phyloP scores from a whole-genome alignment of 2,113 vertebrate genomes.

The Numenius arquata region DNA sequence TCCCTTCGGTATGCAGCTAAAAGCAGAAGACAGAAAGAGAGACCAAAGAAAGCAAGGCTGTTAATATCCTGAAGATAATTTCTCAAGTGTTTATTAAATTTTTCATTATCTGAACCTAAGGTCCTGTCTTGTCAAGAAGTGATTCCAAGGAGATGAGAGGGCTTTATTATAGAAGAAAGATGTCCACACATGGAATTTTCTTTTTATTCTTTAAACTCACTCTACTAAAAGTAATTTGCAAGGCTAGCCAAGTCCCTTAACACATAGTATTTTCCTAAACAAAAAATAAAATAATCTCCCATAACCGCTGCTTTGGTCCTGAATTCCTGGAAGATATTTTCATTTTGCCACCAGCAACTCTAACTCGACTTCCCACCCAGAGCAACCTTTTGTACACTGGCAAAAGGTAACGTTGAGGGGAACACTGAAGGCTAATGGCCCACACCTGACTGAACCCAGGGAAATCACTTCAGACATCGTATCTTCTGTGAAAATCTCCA shows the following conservation, averaged over 20 bases:
- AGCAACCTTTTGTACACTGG: not conserved
- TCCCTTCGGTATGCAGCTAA: not conserved
- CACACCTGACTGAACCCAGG: not conserved
- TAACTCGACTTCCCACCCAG: not conserved
- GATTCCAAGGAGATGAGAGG: not conserved
- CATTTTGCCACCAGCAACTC: not conserved
- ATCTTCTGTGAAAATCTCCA: not conserved
- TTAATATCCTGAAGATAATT: not conserved
- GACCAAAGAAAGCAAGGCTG: not conserved
- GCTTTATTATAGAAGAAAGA: not conserved
- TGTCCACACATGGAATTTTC: not conserved
- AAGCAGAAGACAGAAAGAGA: not conserved
- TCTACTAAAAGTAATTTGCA: not conserved
- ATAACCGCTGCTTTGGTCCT: not conserved
- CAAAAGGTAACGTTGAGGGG: not conserved
- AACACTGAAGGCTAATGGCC: not conserved
- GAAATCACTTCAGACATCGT: not conserved
- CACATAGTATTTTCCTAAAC: not conserved
- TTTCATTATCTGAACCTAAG: not conserved
- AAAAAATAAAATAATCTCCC: not conserved
- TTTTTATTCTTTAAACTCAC: not conserved
- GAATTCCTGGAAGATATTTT: not conserved
- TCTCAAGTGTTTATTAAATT: not conserved
- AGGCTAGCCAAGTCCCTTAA: not conserved
- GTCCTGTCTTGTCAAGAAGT: not conserved